Evolutionary conservation across 2,113 vertebrate species (phyloP).

Genomic region (Copsychus sechellarum): DNA sequence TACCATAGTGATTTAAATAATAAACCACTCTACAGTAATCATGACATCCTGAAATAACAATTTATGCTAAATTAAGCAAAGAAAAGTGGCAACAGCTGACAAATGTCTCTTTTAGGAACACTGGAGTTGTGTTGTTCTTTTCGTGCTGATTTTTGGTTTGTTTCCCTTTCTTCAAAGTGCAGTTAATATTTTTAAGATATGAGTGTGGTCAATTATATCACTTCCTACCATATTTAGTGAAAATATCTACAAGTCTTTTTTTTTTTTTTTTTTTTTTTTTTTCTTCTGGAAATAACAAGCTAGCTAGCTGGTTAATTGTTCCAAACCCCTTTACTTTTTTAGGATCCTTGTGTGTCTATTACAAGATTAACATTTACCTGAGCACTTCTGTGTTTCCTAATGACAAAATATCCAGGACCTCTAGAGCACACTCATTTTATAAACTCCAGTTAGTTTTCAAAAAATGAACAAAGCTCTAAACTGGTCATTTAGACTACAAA

Average conservation of each 20-base stretch:
- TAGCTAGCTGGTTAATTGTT: neutral
- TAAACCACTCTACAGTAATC: slow-evolving; percentile 53
- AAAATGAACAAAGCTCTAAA: neutral
- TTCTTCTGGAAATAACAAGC: neutral
- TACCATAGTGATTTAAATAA: slow-evolving; percentile 39
- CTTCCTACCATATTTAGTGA: neutral
- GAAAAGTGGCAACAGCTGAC: slow-evolving; percentile 63
- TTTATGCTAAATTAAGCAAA: slow-evolving; percentile 51
- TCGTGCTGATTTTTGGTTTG: neutral
- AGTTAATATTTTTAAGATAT: neutral
- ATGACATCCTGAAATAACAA: slow-evolving; percentile 59
- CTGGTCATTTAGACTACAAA: neutral
- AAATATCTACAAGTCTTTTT: neutral
- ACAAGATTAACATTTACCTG: neutral
- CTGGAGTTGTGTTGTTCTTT: neutral
- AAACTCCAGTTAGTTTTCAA: neutral
- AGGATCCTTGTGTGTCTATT: neutral
- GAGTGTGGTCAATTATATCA: neutral
- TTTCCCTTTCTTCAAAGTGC: neutral
- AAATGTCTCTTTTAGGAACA: slow-evolving; percentile 35
- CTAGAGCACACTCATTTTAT: neutral
- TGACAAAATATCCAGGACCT: neutral
- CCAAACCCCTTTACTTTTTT: neutral
- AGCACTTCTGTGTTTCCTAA: neutral
- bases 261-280: neutral